Base-by-base conservation (phyloP, 1,140 invertebrate species). In the Micrasema longulum region DNA sequence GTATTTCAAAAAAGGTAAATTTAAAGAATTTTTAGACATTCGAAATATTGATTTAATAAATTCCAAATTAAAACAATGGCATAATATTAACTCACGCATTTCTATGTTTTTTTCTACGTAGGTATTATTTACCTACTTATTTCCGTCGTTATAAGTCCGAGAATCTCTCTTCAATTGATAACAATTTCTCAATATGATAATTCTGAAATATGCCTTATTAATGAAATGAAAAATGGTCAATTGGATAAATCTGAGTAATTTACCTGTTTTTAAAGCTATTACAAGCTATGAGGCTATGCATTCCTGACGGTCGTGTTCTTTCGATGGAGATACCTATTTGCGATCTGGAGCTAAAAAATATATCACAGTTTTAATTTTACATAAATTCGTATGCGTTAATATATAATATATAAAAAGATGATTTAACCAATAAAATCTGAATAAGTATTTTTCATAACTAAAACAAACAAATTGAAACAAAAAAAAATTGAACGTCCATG, bases 211-310 rank as follows among this genome's bases (percentile, higher is more conserved):
- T 5, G 5, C 36, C 5, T 38, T 7, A 38, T 7, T 5, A 38
- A 12, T 5, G 12, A 38, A 12, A 5, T 7, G 36, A 38, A 38
- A 7, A 6, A 6, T 48, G 14, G 6, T 9, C 7, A 9, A 48
- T 11, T 14, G 16, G 16, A 14, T n/a, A 10, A 52, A 22, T 7
- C 50, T 11, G 1, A 23, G 45, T 14, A 67, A 62, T 20, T 18
- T 62, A 76, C 38, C 89, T 85, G 78, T 91, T 92, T 78, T 91
- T 91, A 81, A 91, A 92, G 80, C 90, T 92, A 80, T 90, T 92
- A 83, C 90, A 91, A 0, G 89, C 89, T 55, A 92, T 91, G 62
- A 92, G 81, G 65, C 90, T 91, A 81, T 90, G 90, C 89, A 91
- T 90, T 20, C 87, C 89, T 10, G 87, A 88, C 2, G 90, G 89